These are phyloP conservation scores for Actinia equina DNA, from an alignment of 64 coral and sea anemone genomes.

Conservation along the genomic window DNA sequence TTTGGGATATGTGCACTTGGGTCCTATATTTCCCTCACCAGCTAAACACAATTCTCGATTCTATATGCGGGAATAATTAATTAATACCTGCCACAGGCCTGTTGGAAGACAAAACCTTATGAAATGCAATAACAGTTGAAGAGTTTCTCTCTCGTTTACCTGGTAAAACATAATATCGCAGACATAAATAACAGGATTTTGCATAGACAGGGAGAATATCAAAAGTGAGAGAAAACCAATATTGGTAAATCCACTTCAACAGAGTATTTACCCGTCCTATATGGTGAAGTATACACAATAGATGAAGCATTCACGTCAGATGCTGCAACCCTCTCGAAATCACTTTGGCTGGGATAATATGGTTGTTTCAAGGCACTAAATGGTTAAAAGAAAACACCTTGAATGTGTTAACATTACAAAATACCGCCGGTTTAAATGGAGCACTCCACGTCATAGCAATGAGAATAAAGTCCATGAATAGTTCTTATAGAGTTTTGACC, in stretches of 20 bases:
- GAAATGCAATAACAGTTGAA: background rate
- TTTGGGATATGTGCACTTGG: too few relatives aligned
- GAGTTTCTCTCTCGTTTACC: conserved; percentile 7
- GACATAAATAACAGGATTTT: background rate
- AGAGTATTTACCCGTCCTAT: background rate
- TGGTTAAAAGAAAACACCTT: background rate
- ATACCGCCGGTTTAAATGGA: too few relatives aligned
- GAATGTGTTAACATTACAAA: background rate
- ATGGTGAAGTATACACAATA: background rate
- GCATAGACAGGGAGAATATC: background rate
- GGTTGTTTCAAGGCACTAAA: background rate
- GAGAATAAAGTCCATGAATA: too few relatives aligned
- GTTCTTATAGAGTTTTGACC: too few relatives aligned
- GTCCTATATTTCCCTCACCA: too few relatives aligned
- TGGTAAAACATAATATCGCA: background rate
- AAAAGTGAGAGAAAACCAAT: too few relatives aligned
- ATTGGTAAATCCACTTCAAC: background rate
- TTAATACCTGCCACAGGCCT: conserved; percentile 10
- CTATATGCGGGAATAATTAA: too few relatives aligned
- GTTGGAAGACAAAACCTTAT: background rate
- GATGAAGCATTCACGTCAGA: background rate
- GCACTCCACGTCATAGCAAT: too few relatives aligned
- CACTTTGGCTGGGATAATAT: background rate
- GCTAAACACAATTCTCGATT: too few relatives aligned
- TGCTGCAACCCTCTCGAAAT: background rate